phyloP scores from a whole-genome alignment of 1,140 invertebrate genomes.

The Zaprionus kolodkinae region DNA sequence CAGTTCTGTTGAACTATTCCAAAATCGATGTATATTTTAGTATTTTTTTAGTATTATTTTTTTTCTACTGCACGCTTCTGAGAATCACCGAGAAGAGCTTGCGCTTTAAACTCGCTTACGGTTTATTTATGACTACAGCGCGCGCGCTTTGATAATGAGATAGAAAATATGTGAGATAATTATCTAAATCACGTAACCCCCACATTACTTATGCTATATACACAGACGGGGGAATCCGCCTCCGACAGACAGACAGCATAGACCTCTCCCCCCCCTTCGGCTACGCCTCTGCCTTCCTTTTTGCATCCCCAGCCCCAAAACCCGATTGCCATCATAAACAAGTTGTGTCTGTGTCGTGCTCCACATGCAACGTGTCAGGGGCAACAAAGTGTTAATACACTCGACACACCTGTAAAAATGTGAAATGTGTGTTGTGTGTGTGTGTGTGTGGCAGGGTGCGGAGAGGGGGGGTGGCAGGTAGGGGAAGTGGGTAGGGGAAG shows the following conservation, averaged over 20 bases:
- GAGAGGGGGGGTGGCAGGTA: background rate
- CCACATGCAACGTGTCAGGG: conserved; percentile 55
- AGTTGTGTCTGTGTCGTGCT: conserved; percentile 54
- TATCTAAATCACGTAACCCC: conserved; percentile 54
- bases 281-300: background rate
- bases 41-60: too few species aligned
- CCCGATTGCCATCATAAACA: conserved; percentile 49
- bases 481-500: background rate
- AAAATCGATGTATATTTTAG: too few species aligned
- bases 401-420: conserved; percentile 66
- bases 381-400: conserved; percentile 72
- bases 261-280: too few species aligned
- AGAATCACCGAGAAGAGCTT: conserved; percentile 11
- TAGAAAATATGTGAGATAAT: conserved; percentile 63
- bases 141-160: conserved; percentile 15
- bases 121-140: conserved; percentile 35
- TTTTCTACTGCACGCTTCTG: background rate
- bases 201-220: background rate
- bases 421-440: conserved; percentile 20
- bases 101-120: conserved; percentile 10
- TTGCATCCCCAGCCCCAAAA: background rate
- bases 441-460: background rate
- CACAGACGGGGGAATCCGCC: background rate
- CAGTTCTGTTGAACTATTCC: too few species aligned
- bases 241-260: conserved; percentile 1